These are phyloP conservation scores for Labia minor DNA, from an alignment of 2,888 invertebrate genomes.

Conservation along the genomic window DNA sequence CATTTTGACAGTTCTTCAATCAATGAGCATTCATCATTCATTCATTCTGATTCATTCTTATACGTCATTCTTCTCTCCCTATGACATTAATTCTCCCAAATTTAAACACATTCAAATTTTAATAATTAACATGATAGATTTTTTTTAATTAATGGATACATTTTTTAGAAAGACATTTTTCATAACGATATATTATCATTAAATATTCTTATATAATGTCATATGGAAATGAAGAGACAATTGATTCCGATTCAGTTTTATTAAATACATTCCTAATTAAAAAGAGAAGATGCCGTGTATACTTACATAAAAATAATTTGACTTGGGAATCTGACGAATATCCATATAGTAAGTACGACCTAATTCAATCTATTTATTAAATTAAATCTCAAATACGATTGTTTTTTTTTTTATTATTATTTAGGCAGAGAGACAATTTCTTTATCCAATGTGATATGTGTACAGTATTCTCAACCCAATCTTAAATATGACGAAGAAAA, in stretches of 20 bases:
- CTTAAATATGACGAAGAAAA: constrained; percentile 16
- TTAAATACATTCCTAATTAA: constrained; percentile 48
- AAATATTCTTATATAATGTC: constrained; percentile 15
- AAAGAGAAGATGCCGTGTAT: constrained; percentile 50
- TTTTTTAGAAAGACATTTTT: too few relatives aligned
- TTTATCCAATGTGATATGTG: constrained; percentile 45
- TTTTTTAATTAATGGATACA: too few relatives aligned
- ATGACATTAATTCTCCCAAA: too few relatives aligned
- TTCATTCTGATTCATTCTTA: too few relatives aligned
- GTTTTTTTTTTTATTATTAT: constrained; percentile 27
- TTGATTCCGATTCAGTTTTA: constrained; percentile 33
- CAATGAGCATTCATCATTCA: too few relatives aligned
- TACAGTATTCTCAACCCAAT: constrained; percentile 38
- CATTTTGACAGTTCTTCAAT: too few relatives aligned
- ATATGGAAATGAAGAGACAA: constrained; percentile 20
- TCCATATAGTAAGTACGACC: constrained; percentile 44
- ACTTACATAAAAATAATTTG: constrained; percentile 49
- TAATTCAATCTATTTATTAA: background rate
- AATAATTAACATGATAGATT: too few relatives aligned
- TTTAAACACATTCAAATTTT: too few relatives aligned
- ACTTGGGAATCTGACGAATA: constrained; percentile 52
- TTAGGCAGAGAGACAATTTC: constrained; percentile 45
- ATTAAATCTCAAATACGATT: background rate
- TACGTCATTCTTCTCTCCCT: too few relatives aligned
- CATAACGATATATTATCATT: too few relatives aligned